Base-by-base conservation (phyloP, 2,888 invertebrate genomes). In the Cephus spinipes region DNA sequence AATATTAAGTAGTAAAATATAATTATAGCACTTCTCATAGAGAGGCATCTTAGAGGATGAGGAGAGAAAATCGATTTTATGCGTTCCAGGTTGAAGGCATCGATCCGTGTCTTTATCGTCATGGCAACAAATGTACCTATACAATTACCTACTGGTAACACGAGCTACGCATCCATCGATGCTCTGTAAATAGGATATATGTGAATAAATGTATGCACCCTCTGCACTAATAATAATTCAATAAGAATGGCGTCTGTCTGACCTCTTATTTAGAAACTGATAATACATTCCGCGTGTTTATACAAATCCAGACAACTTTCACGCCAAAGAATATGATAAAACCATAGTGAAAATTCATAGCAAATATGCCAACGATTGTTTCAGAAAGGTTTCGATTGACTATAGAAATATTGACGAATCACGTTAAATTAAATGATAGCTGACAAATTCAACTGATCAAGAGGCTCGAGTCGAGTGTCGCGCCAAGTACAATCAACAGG, bases 71-170 rank as follows among this genome's bases (percentile, higher is more conserved):
- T 85, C 82, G 81, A 83, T 83, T 79, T 74, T 81, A 82, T 83
- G 80, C 82, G 81, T 81, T 40, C 73, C 76, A 76, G 74, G 81
- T 81, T 81, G 82, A 85, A 83, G 84, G 77, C 84, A 86, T 86
- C 85, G 85, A 87, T 84, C 82, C 80, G 83, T 83, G 86, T 87
- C 83, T 84, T 83, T 83, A 84, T 86, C 81, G 86, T 80, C 86
- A 86, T 87, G 84, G 85, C 81, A 85, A 87, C 85, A 79, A 82
- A 76, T 81, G 80, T 81, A 84, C 80, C 81, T 83, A 82, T 81
- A 83, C 84, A 82, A 83, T 83, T 85, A 79, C 80, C 76, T 33
- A 33, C 71, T 31, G 12, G 33, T 71, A 71, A 71, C 71, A 23
- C 71, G 71, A 71, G 32, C 71, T 33, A 71, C 71, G 71, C 33